Percentiles rank a stretch among this genome's conserved stretches.
Evolutionary conservation across 2,113 vertebrate genomes (phyloP).

Genomic region (Pithys albifrons): DNA sequence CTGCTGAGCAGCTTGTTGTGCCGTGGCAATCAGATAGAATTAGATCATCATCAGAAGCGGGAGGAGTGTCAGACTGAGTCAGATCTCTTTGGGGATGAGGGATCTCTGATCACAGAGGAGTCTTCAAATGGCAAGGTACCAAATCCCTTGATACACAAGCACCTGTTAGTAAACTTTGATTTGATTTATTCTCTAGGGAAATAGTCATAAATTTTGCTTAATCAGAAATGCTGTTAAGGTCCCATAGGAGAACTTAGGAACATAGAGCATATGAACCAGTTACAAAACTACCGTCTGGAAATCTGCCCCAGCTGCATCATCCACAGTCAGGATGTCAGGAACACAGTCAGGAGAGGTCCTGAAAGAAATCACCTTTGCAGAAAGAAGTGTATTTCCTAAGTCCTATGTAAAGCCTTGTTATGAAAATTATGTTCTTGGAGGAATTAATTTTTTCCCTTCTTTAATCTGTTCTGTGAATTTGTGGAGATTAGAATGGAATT

Average conservation of each 20-base stretch:
- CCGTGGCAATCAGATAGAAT: slow-evolving; percentile 58
- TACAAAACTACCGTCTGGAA: neutral
- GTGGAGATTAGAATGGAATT: neutral
- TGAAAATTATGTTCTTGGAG: neutral
- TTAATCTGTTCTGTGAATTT: neutral
- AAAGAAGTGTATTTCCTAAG: neutral
- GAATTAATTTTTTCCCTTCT: neutral
- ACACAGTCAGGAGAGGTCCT: neutral
- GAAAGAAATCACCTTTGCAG: neutral
- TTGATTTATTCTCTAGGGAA: neutral
- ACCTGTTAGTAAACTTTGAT: neutral
- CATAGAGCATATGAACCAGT: neutral
- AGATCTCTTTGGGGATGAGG: slow-evolving; percentile 78
- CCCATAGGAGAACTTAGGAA: neutral
- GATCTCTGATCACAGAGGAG: slow-evolving; percentile 50
- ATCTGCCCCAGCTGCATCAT: neutral
- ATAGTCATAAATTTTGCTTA: neutral
- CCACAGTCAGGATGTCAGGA: neutral
- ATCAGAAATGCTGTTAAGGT: neutral
- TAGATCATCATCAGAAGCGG: neutral
- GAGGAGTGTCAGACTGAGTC: slow-evolving; percentile 46
- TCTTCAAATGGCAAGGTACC: slow-evolving; percentile 71
- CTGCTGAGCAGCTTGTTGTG: slow-evolving; percentile 77
- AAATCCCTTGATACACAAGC: neutral
- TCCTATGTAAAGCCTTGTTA: neutral